Percentiles rank a stretch among this genome's conserved stretches.
phyloP scores from a whole-genome alignment of 2,797 vertebrate genomes.

The Hozukius guyotensis region DNA sequence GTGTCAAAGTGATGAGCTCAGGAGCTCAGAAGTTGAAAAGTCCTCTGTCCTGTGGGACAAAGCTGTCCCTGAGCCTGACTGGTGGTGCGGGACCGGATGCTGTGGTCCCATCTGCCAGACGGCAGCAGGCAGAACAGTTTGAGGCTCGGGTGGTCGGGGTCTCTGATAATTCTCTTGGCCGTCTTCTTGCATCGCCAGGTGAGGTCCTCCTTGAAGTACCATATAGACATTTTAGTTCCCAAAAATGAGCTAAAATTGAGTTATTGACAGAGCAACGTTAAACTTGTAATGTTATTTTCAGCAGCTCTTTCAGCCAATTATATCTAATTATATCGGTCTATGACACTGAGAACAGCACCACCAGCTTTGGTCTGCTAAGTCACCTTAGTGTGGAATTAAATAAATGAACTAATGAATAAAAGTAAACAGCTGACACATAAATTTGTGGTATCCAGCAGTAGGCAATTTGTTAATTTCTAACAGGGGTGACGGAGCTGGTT shows the following conservation, averaged over 20 bases:
- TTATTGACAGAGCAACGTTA: not conserved
- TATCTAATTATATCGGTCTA: not conserved
- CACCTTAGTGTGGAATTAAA: not conserved
- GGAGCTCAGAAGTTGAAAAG: not conserved
- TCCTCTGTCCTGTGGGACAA: not conserved
- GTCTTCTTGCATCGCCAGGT: not conserved
- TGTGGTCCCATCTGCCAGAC: not conserved
- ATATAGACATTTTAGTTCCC: not conserved
- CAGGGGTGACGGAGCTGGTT: not conserved
- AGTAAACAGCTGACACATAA: not conserved
- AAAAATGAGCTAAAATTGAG: not conserved
- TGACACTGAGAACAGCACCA: not conserved
- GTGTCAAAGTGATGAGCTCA: not conserved
- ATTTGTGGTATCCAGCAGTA: not conserved
- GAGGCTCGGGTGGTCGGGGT: not conserved
- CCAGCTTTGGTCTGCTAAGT: slow-evolving; percentile 4
- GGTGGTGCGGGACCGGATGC: not conserved
- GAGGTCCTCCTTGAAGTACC: not conserved
- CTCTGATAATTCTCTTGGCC: not conserved
- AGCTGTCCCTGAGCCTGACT: not conserved
- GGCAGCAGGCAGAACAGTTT: not conserved
- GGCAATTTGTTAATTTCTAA: not conserved
- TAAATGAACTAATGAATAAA: slow-evolving; percentile 20
- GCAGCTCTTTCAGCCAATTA: not conserved
- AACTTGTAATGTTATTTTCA: not conserved